Base-by-base conservation (phyloP, 1,140 invertebrate species). In the Aphelinus certus region DNA sequence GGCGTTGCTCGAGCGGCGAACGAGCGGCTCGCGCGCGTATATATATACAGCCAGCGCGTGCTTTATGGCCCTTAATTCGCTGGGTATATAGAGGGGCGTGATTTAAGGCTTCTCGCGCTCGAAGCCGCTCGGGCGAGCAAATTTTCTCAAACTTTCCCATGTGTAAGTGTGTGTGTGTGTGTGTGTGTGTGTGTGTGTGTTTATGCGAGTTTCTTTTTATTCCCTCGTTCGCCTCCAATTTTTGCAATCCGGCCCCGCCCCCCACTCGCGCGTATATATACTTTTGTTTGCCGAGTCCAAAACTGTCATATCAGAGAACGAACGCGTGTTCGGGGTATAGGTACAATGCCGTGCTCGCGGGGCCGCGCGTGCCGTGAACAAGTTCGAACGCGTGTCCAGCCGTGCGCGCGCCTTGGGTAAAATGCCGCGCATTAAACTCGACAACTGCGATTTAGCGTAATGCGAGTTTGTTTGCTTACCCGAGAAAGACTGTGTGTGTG, bases 1-100 rank as follows among this genome's bases (percentile, higher is more conserved):
- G 26, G 26, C 26, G 26, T 26, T 26, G 9, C n/a, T 43, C 58
- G 57, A 46, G 26, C 45, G 26, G 10, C 48, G 66, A 26, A 68
- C 45, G 45, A 58, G 46, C 9, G 3, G 47, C 56, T 57, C 6
- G 9, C 49, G 9, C 49, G 43, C 43, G 56, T 58, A 60, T 26
- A 26, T 26, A 26, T 26, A 26, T 26, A 26, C 26, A 0, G 26
- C 26, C 26, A 10, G 26, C 67, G 6, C 43, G 58, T 62, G 53
- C 42, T 70, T 70, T 70, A 70, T 70, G 58, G 53, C 68, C 68
- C 48, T 70, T 70, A 70, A 70, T 70, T 62, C 58, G 10, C 26
- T 26, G 26, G 26, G 26, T 26, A 70, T n/a, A 51, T 62, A 70
- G 68, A 70, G 53, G 62, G 42, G 58, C 26, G 26, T 70, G 68